phyloP scores from a whole-genome alignment of 2,888 invertebrate species.

The Tenthredo notha region DNA sequence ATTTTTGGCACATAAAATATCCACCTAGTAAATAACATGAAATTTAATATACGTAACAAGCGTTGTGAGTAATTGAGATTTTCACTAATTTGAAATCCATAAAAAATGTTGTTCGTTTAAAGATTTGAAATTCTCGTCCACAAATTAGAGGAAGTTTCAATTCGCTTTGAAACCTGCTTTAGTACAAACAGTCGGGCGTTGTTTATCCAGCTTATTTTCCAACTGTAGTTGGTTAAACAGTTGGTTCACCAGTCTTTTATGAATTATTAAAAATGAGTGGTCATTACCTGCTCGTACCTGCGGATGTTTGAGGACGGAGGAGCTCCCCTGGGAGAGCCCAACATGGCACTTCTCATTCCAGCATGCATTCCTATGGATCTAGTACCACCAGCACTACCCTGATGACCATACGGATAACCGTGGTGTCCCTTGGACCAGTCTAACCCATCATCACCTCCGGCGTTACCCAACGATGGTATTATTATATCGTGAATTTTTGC shows the following conservation, averaged over 20 bases:
- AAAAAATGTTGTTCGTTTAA: neutral
- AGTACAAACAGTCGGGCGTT: neutral
- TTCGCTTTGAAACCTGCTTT: neutral
- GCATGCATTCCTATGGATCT: constrained; percentile 68
- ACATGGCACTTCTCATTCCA: constrained; percentile 72
- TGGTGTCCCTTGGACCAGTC: constrained; percentile 40
- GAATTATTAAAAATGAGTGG: constrained; percentile 54
- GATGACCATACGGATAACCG: constrained; percentile 3
- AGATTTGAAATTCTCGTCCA: neutral
- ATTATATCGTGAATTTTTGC: constrained; percentile 50
- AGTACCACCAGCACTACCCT: constrained; percentile 42
- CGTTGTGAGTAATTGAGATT: neutral
- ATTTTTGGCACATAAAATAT: neutral
- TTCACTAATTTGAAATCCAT: neutral
- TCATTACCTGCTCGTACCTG: constrained; percentile 66
- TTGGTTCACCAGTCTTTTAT: neutral
- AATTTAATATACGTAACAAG: neutral
- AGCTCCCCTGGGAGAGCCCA: constrained; percentile 64
- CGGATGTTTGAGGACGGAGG: constrained; percentile 60
- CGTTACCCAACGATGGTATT: constrained; percentile 18
- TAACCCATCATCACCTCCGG: constrained; percentile 50
- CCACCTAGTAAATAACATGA: neutral
- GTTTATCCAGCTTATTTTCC: neutral
- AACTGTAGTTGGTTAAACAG: neutral
- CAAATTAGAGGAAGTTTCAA: neutral